Evolutionary conservation across 2,797 vertebrate genomes (phyloP).

Genomic region (Anolis apletophallus): DNA sequence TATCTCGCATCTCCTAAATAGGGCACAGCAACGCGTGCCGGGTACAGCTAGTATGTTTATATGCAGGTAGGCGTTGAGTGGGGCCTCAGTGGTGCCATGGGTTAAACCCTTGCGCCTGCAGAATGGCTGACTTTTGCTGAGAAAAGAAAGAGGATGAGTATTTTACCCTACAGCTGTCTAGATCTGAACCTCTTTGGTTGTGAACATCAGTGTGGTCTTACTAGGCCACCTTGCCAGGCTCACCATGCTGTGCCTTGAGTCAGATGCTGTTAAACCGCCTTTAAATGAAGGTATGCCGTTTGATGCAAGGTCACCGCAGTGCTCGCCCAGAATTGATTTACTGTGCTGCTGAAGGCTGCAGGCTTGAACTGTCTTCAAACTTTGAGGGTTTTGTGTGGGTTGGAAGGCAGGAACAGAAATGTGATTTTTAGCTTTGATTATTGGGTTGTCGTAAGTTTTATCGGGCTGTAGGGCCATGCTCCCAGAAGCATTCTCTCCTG

Average conservation of each 20-base stretch:
- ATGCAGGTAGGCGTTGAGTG: too few species aligned
- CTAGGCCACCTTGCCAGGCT: background rate
- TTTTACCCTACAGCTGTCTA: background rate
- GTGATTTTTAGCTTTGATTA: too few species aligned
- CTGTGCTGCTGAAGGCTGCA: constrained; percentile 33
- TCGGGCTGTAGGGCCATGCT: too few species aligned
- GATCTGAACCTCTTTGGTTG: constrained; percentile 9
- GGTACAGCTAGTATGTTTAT: too few species aligned
- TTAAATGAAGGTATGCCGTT: constrained; percentile 34
- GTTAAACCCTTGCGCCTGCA: too few species aligned
- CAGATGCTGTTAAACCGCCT: background rate
- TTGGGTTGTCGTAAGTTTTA: too few species aligned
- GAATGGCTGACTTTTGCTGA: too few species aligned
- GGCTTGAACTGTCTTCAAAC: constrained; percentile 8
- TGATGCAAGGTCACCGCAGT: background rate
- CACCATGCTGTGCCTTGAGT: background rate
- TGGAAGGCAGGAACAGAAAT: too few species aligned
- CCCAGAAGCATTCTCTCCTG: too few species aligned
- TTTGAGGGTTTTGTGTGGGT: background rate
- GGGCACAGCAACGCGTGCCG: too few species aligned
- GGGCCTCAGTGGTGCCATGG: too few species aligned
- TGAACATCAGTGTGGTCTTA: constrained; percentile 2
- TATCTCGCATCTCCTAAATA: too few species aligned
- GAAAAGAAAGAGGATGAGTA: background rate
- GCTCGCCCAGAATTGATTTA: constrained; percentile 39